Percentiles rank a stretch among this genome's conserved stretches.
Conservation (phyloP, 2,797 vertebrate species). For the Lepidocolaptes lacrymiger region DNA sequence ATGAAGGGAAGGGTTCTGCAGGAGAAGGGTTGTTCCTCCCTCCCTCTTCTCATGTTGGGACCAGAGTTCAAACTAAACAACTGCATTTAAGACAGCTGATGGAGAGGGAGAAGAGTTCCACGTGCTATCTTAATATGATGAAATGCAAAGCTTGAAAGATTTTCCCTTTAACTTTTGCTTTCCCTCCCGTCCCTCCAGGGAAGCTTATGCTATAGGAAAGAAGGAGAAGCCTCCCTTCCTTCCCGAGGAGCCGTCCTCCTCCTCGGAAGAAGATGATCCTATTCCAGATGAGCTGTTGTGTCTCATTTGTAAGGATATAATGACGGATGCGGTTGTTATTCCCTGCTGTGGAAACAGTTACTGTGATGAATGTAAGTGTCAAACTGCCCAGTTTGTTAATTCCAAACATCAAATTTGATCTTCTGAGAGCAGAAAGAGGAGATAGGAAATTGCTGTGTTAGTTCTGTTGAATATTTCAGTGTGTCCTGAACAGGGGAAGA, state of each 20-base stretch:
- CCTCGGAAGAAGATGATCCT: conserved; percentile 86
- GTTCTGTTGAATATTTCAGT: background rate
- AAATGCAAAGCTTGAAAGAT: background rate
- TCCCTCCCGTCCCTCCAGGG: conserved; percentile 68
- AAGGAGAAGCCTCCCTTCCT: conserved; percentile 94
- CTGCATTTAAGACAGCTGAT: background rate
- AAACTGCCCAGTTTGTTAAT: background rate
- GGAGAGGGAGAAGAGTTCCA: background rate
- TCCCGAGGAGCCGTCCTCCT: conserved; percentile 81
- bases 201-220: conserved; percentile 95
- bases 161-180: background rate
- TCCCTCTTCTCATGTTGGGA: background rate
- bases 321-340: conserved; percentile 94
- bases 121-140: background rate
- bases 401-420: background rate
- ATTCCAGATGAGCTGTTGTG: conserved; percentile 92
- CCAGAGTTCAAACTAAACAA: background rate
- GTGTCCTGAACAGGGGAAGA: background rate
- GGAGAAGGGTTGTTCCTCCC: background rate
- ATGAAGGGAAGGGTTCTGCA: background rate
- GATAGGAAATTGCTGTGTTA: background rate
- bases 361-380: conserved; percentile 94
- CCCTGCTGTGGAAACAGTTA: conserved; percentile 99
- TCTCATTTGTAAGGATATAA: conserved; percentile 93
- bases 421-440: background rate